phyloP scores from a whole-genome alignment of 1,140 invertebrate genomes.

The Procambarus virginalis region DNA sequence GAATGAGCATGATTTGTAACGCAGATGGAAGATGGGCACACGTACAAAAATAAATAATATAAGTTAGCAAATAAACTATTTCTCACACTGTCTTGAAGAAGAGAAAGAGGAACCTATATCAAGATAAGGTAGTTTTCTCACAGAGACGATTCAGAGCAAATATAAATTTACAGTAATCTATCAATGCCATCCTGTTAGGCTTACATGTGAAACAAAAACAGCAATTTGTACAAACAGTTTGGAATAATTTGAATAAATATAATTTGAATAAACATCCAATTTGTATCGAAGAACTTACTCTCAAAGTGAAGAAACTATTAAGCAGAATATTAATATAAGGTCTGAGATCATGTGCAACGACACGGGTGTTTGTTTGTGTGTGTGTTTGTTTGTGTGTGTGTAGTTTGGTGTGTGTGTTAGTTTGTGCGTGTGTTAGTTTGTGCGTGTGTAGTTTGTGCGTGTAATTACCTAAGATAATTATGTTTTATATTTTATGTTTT shows the following conservation, averaged over 20 bases:
- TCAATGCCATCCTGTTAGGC: background rate
- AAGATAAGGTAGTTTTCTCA: background rate
- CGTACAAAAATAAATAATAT: constrained; percentile 55
- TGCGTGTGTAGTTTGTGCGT: no score
- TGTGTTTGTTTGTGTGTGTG: no score
- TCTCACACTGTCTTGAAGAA: constrained; percentile 25
- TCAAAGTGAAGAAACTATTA: no score
- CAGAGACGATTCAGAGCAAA: background rate
- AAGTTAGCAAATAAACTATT: constrained; percentile 34
- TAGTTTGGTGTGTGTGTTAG: no score
- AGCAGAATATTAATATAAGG: background rate
- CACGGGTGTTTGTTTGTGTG: background rate
- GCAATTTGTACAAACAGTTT: background rate
- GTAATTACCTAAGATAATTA: no score
- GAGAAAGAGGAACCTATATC: background rate
- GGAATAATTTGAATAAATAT: no score
- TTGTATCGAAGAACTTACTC: background rate
- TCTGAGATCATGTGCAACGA: background rate
- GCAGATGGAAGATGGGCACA: constrained; percentile 45
- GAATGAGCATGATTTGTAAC: constrained; percentile 9
- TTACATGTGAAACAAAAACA: background rate
- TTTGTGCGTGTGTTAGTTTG: no score
- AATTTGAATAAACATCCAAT: background rate
- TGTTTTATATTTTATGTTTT: no score
- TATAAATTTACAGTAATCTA: background rate